Evolutionary conservation across 2,113 vertebrate species (phyloP), one percentile per base, ranked within the genome.

Genomic region (Pantherophis guttatus): DNA sequence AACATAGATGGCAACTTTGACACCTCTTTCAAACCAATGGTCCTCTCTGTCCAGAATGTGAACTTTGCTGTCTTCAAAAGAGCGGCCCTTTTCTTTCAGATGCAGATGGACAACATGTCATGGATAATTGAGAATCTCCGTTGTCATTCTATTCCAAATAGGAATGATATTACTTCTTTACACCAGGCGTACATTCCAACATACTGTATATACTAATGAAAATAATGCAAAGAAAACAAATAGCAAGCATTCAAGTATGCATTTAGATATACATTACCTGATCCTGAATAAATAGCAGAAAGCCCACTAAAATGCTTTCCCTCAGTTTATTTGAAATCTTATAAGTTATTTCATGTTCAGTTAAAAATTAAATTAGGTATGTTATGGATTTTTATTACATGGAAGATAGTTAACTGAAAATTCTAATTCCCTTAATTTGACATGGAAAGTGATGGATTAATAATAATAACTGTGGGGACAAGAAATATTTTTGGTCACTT

Each of bases 401-500:
- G 21, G 6, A 55, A 44, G n/a, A 91, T 23, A 48, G 21, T 93
- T 52, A 57, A 23, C n/a, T 91, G 95, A 81, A 96, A 57, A 24
- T 88, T 13, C 52, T 62, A 29, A 52, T 88, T 93, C 88, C 88
- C 91, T 70, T 86, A 4, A 75, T 92, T 55, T 89, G 92, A 54
- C 50, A 26, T 19, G 89, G 59, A 44, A 90, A 62, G 44, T 90
- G n/a, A 75, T 29, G 24, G 15, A 39, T 23, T 17, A 55, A 75
- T 52, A 11, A 33, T 62, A 50, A 65, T 29, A 24, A 52, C 11
- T 3, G 26, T 62, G 24, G 58, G 58, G 6, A 13, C 6, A 8
- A 26, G 6, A 44, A 15, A 15, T 17, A 65, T 17, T 29, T 90
- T 44, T 89, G 23, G 57, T 26, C 88, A 48, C 1, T 89, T 48